Conservation (phyloP, 2,797 vertebrate species). For the Eulemur mongoz region DNA sequence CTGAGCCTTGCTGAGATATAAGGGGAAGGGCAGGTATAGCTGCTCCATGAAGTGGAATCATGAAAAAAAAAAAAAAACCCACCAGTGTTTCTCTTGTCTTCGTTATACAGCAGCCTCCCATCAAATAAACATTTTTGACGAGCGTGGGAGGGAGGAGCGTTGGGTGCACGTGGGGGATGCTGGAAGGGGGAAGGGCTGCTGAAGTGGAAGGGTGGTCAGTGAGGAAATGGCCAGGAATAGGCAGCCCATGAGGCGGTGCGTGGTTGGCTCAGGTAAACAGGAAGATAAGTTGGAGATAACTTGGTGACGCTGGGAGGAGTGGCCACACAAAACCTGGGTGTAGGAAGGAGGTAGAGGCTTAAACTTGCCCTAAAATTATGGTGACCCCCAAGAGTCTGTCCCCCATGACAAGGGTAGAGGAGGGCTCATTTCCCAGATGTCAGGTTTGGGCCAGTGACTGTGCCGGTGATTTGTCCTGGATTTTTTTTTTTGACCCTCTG, state of each 20-base stretch:
- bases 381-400: not conserved
- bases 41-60: not conserved
- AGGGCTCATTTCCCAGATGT: not conserved
- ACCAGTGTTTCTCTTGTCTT: not conserved
- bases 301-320: not conserved
- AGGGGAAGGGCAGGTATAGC: not conserved
- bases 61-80: not conserved
- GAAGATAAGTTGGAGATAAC: not conserved
- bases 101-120: not conserved
- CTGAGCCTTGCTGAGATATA: not conserved
- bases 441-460: not conserved
- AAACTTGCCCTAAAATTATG: not conserved
- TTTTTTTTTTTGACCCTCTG: not conserved
- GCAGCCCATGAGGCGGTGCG: not conserved
- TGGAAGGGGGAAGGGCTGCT: not conserved
- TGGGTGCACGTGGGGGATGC: rapidly evolving
- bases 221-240: not conserved
- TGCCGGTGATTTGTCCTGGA: not conserved
- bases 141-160: not conserved
- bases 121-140: not conserved
- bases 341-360: not conserved
- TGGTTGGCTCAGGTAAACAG: not conserved
- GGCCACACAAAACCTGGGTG: not conserved
- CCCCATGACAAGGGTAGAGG: not conserved
- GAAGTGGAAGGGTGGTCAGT: not conserved